phyloP scores from a whole-genome alignment of 2,888 invertebrate genomes.

The Lamellibrachia satsuma region DNA sequence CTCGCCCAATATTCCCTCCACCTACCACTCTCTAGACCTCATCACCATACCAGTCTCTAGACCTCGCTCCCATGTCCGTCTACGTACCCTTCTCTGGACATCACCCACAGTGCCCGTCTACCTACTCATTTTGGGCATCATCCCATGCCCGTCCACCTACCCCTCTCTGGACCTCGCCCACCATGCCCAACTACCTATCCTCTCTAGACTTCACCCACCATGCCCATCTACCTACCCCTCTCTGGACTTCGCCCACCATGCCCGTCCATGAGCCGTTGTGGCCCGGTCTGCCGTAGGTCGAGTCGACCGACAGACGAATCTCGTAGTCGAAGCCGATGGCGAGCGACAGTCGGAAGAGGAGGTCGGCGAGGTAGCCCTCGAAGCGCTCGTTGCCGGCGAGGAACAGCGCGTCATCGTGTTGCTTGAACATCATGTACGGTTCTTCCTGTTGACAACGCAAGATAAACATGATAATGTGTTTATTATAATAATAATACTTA shows the following conservation, averaged over 20 bases:
- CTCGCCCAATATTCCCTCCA: too few relatives aligned
- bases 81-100: slow-evolving; percentile 39
- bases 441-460: slow-evolving; percentile 33
- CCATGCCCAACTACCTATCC: slow-evolving; percentile 38
- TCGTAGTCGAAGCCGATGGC: slow-evolving; percentile 41
- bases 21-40: too few relatives aligned
- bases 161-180: slow-evolving; percentile 40
- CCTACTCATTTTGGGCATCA: too few relatives aligned
- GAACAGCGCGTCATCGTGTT: slow-evolving; percentile 29
- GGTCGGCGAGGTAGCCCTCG: slow-evolving; percentile 45
- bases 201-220: too few relatives aligned
- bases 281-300: slow-evolving; percentile 30
- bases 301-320: slow-evolving; percentile 40
- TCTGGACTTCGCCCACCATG: slow-evolving; percentile 40
- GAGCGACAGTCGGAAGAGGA: slow-evolving; percentile 33
- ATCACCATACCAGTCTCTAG: too few relatives aligned
- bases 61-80: too few relatives aligned
- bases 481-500: background rate
- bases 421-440: slow-evolving; percentile 45
- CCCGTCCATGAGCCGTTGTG: slow-evolving; percentile 40
- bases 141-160: slow-evolving; percentile 31
- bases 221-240: slow-evolving; percentile 10
- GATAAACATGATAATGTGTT: background rate
- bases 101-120: slow-evolving; percentile 43
- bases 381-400: slow-evolving; percentile 43